Base-by-base conservation (phyloP, 1,140 invertebrate species). In the Ruditapes philippinarum region DNA sequence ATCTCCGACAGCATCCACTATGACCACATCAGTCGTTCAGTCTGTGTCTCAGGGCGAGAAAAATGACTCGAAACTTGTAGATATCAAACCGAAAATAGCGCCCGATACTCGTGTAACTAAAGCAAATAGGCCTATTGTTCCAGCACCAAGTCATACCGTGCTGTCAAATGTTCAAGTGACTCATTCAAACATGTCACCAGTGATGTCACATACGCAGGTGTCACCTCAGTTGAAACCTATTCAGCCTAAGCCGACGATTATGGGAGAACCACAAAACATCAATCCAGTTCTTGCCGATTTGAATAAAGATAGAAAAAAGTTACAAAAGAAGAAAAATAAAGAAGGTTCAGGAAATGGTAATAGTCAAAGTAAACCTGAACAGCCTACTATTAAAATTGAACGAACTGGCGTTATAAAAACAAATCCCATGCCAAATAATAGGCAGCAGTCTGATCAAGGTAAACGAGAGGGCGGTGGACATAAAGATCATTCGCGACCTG, bases 281-380 rank as follows among this genome's bases (percentile, higher is more conserved):
- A 95, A 95, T 82, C 93, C 95, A 33, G 91, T 94, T 38, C 84
- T 96, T 28, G 90, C 91, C 25, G 93, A 94, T 11, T 93, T 96
- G 54, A 96, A 96, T 88, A 93, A 94, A 40, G 92, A 96, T 65
- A 95, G 93, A 81, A 88, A 91, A 45, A 91, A 90, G 74, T 68
- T 80, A 12, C 92, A 92, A 79, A 96, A 96, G 91, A 95, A 95
- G 89, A 96, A 96, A 89, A 95, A 94, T 60, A 96, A 95, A 91
- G 96, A 96, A 25, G 51, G 83, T 51, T 51, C 70, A 57, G 81
- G 91, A 54, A 62, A 36, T 62, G 68, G 38, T 38, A 79, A 57
- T 79, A 78, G 22, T 76, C 87, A 60, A 91, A 91, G 36, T 65
- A 62, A 88, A 36, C 28, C 38, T 4, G 70, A 62, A 17, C 70